phyloP scores from a whole-genome alignment of 2,888 invertebrate species.

The Ichneumoninae sp. region DNA sequence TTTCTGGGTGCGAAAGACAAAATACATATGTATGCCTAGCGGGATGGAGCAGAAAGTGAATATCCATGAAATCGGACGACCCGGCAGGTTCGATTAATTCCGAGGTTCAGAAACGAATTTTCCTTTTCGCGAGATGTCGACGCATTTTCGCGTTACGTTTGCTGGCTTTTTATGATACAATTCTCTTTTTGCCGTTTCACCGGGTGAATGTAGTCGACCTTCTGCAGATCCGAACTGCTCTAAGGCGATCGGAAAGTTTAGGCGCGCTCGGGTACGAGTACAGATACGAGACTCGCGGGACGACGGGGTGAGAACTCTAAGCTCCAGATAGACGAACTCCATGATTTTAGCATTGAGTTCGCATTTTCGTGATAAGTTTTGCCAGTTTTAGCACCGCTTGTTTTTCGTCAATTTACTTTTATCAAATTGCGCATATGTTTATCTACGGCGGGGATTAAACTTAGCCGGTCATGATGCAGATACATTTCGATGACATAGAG shows the following conservation, averaged over 20 bases:
- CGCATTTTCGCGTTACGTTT: slow-evolving; percentile 36
- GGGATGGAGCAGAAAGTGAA: too few relatives aligned
- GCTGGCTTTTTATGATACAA: slow-evolving; percentile 32
- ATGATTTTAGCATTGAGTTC: neutral
- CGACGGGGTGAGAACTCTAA: slow-evolving; percentile 7
- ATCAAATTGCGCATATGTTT: neutral
- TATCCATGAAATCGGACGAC: neutral
- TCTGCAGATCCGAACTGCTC: slow-evolving; percentile 64
- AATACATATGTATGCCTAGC: neutral
- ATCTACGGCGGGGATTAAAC: too few relatives aligned
- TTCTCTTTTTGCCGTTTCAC: slow-evolving; percentile 27
- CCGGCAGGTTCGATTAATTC: neutral
- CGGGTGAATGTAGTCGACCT: slow-evolving; percentile 83
- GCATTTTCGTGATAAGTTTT: too few relatives aligned
- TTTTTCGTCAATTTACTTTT: neutral
- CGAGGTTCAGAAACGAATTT: slow-evolving; percentile 4
- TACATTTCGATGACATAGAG: too few relatives aligned
- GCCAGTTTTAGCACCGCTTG: neutral
- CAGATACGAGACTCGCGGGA: slow-evolving; percentile 24
- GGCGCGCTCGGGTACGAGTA: slow-evolving; percentile 2
- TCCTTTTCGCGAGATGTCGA: slow-evolving; percentile 12
- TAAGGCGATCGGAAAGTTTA: slow-evolving; percentile 43
- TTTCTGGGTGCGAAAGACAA: neutral
- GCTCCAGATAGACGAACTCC: neutral
- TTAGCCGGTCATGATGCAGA: too few relatives aligned